phyloP scores from a whole-genome alignment of 2,113 vertebrate species.

The Thermophis baileyi region DNA sequence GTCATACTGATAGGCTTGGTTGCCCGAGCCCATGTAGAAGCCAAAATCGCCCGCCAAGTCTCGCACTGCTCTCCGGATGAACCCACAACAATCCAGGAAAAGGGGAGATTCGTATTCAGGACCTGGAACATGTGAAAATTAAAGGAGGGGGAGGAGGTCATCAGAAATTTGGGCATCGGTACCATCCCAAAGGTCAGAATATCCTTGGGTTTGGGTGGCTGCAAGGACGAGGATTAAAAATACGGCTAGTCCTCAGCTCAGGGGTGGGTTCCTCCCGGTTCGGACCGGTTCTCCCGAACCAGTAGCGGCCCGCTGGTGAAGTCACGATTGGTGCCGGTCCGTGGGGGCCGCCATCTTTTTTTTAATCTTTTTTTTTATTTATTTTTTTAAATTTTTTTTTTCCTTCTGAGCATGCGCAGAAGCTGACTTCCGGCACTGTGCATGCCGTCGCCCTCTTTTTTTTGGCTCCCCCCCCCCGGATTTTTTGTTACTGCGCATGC shows the following conservation, averaged over 20 bases:
- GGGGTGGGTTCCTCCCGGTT: no score
- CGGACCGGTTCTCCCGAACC: no score
- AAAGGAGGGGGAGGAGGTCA: neutral
- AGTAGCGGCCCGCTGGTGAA: no score
- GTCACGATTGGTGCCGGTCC: no score
- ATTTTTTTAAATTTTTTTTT: no score
- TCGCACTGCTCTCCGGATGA: conserved; percentile 14
- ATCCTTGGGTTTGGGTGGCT: neutral
- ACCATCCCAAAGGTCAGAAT: neutral
- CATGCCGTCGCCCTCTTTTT: no score
- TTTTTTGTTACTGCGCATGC: no score
- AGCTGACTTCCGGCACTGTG: no score
- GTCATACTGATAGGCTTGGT: conserved; percentile 38
- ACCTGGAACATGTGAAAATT: neutral
- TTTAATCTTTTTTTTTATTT: no score
- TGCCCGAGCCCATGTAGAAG: conserved; percentile 25
- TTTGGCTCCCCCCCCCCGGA: no score
- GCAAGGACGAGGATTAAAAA: neutral
- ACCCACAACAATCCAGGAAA: conserved; percentile 40
- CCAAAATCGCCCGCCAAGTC: conserved; percentile 32
- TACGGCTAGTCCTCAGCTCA: neutral
- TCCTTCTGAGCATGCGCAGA: no score
- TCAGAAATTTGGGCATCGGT: neutral
- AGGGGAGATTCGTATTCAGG: conserved; percentile 22
- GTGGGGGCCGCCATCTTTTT: no score